Base-by-base conservation (phyloP, 2,113 vertebrate species). In the Eolophus roseicapilla region DNA sequence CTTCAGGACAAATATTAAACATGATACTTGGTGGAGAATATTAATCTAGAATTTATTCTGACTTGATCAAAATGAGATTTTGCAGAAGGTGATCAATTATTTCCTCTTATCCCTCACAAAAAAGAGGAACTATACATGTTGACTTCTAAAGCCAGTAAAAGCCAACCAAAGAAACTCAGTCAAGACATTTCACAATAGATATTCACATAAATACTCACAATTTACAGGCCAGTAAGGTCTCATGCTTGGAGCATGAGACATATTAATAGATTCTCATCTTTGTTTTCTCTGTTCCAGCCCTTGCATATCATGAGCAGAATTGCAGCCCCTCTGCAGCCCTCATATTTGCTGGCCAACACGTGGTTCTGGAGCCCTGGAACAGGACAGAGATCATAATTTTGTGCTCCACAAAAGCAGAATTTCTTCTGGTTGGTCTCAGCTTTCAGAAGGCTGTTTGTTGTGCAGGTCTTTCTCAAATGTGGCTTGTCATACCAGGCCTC, bases 271-370 rank as follows among this genome's bases (percentile, higher is more conserved):
- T 86, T 4, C 23, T 7, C 16, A 55, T 49, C 19, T 82, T 84
- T 43, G 39, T 13, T 43, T 17, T 73, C 29, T 24, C 17, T 33
- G 24, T 76, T 46, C 35, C 60, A 83, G 5, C 29, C 35, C 39
- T 68, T 31, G 31, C 6, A 11, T 33, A 9, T 16, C 33, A 5
- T 5, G 16, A 65, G 43, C 17, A 13, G 60, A 69, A 14, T 29
- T 6, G 3, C 23, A 85, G 43, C 43, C 16, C 3, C 10, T 69
- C 39, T 69, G 27, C 73, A 63, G 31, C 25, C 46, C 0, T 2
- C 5, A 6, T n/a, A 6, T 41, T 50, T 80, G n/a, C 37, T 20
- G 62, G 43, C 53, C 12, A 41, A 44, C 31, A 17, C 0, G 0
- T 65, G 27, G 21, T 29, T 11, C 8, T 18, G 62, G 65, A 49